Percentiles rank a stretch among this genome's conserved stretches.
Evolutionary conservation across 2,797 vertebrate species (phyloP).

Genomic region (Etheostoma nigrum): DNA sequence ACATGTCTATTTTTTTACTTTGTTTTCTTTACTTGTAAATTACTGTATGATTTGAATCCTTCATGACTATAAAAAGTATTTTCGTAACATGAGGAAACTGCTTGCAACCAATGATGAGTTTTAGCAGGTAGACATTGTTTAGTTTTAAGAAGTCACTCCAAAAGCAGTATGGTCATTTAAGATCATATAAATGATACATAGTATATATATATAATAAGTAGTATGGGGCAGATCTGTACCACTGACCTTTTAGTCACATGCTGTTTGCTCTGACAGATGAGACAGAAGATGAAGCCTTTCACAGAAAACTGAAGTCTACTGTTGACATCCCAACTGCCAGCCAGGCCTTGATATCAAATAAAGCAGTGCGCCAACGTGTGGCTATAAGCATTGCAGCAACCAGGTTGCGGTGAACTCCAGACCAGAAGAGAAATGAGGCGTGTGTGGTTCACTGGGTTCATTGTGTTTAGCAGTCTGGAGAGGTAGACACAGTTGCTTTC

Average conservation of each 20-base stretch:
- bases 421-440: not conserved
- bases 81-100: not conserved
- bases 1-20: not conserved
- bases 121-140: not conserved
- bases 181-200: not conserved
- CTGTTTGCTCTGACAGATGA: conserved; percentile 9
- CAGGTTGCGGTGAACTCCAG: not conserved
- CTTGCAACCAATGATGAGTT: not conserved
- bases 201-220: too few species aligned
- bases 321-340: conserved; percentile 1
- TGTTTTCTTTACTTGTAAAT: not conserved
- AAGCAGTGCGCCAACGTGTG: not conserved
- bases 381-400: not conserved
- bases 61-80: not conserved
- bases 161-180: too few species aligned
- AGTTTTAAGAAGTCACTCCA: too few species aligned
- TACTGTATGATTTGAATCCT: not conserved
- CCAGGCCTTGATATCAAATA: not conserved
- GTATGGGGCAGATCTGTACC: not conserved
- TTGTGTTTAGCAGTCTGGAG: conserved; percentile 73
- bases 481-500: conserved; percentile 54
- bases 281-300: conserved; percentile 24
- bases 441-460: conserved; percentile 76
- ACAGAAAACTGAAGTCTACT: not conserved
- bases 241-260: not conserved